phyloP scores from a whole-genome alignment of 2,797 vertebrate genomes.

The Neomorphus geoffroyi region DNA sequence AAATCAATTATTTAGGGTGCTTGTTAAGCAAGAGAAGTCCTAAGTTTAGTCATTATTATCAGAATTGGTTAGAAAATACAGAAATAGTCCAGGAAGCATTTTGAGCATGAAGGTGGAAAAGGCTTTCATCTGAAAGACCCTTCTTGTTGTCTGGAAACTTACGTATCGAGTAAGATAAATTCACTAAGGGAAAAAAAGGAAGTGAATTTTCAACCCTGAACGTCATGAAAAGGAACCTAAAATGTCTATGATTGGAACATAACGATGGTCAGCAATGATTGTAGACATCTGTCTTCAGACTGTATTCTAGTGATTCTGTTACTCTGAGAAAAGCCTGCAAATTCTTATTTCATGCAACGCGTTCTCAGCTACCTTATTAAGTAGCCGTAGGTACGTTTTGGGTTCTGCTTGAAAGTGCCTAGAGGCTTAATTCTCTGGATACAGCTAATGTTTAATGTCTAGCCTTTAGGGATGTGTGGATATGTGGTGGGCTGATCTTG shows the following conservation, averaged over 20 bases:
- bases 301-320: not conserved
- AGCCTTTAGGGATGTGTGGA: not conserved
- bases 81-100: not conserved
- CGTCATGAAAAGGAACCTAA: not conserved
- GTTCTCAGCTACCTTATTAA: not conserved
- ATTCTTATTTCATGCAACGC: not conserved
- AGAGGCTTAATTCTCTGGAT: not conserved
- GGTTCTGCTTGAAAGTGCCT: not conserved
- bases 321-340: not conserved
- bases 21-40: not conserved
- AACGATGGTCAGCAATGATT: not conserved
- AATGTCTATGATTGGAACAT: not conserved
- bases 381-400: not conserved
- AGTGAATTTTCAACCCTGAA: not conserved
- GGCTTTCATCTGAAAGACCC: not conserved
- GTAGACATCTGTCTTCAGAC: not conserved
- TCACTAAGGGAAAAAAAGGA: not conserved
- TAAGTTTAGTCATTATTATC: not conserved
- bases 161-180: not conserved
- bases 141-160: not conserved
- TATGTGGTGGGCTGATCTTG: not conserved
- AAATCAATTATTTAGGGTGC: not conserved
- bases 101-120: not conserved
- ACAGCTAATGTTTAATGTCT: not conserved
- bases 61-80: not conserved